Evolutionary conservation across 2,797 vertebrate genomes (phyloP).

Genomic region (Carapus acus): DNA sequence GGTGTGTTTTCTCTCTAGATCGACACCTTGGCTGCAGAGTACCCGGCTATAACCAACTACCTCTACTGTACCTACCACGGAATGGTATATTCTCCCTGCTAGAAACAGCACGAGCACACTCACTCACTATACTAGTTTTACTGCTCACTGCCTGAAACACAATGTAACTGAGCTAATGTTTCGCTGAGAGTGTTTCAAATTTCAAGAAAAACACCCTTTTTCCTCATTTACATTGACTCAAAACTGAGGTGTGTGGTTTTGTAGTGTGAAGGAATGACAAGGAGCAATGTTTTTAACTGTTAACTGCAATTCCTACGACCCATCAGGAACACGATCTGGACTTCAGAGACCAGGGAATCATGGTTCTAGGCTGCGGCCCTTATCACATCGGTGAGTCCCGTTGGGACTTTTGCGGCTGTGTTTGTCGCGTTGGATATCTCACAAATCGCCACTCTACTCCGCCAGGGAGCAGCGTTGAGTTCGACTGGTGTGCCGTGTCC

Average conservation of each 20-base stretch:
- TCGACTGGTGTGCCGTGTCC: constrained; percentile 96
- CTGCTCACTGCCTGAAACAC: background rate
- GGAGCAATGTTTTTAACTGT: background rate
- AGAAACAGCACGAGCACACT: background rate
- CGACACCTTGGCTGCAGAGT: constrained; percentile 92
- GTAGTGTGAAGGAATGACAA: background rate
- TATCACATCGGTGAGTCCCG: constrained; percentile 89
- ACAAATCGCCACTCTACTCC: background rate
- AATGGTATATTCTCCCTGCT: constrained; percentile 70
- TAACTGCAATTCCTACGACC: constrained; percentile 21
- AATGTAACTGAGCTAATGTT: background rate
- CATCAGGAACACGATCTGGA: constrained; percentile 88
- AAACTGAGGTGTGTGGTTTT: background rate
- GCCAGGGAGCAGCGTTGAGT: constrained; percentile 94
- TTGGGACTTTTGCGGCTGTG: background rate
- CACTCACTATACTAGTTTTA: background rate
- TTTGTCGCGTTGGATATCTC: background rate
- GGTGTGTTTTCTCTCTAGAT: constrained; percentile 69
- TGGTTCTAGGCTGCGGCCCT: constrained; percentile 93
- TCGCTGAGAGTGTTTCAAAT: too few relatives aligned
- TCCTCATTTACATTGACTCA: background rate
- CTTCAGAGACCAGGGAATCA: constrained; percentile 85
- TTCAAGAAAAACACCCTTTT: background rate
- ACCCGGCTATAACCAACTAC: constrained; percentile 90
- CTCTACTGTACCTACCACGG: constrained; percentile 90